Conservation (phyloP, 2,888 invertebrate species). For the Syritta pipiens region DNA sequence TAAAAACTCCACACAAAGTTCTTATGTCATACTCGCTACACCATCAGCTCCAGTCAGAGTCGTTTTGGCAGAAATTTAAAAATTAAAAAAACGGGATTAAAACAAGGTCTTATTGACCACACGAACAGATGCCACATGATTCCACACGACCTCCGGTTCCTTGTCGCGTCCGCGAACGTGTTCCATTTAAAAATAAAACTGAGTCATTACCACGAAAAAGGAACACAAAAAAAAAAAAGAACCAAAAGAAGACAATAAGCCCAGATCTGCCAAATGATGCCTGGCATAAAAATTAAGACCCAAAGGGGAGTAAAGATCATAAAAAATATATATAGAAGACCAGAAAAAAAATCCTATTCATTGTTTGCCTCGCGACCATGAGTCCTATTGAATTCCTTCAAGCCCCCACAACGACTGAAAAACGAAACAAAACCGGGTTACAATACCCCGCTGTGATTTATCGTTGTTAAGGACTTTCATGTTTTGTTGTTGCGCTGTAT, state of each 20-base stretch:
- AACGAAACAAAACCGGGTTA: slow-evolving; percentile 16
- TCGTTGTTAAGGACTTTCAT: slow-evolving; percentile 4
- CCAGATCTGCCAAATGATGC: background rate
- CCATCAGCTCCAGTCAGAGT: no score
- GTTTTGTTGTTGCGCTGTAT: background rate
- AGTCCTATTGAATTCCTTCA: background rate
- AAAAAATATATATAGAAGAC: background rate
- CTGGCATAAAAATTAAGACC: background rate
- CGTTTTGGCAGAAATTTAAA: no score
- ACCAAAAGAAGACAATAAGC: slow-evolving; percentile 16
- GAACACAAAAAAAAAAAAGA: no score
- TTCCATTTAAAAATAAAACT: no score
- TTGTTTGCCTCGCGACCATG: background rate
- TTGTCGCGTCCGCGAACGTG: no score
- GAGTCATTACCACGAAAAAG: no score
- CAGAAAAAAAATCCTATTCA: background rate
- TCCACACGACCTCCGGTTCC: no score
- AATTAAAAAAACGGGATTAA: no score
- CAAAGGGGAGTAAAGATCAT: background rate
- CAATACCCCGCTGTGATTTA: slow-evolving; percentile 26
- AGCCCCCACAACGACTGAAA: background rate
- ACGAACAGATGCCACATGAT: no score
- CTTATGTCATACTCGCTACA: no score
- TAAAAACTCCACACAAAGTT: no score
- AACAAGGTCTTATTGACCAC: no score